Evolutionary conservation across 2,797 vertebrate species (phyloP).

Genomic region (Acanthornis magna): DNA sequence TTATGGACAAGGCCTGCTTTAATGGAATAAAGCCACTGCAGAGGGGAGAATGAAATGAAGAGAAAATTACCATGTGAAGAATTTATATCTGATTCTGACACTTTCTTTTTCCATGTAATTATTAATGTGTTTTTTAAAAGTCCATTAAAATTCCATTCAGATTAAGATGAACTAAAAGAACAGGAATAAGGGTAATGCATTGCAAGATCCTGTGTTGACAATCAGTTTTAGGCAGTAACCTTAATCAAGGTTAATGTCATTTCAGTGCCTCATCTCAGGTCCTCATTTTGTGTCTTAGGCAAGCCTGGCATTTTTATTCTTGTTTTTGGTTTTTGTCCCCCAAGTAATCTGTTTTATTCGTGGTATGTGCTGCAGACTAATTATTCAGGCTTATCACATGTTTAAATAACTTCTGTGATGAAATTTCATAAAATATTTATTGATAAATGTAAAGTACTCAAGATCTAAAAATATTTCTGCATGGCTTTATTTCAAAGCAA

Average conservation of each 20-base stretch:
- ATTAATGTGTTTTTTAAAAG: not conserved
- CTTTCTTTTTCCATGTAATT: slow-evolving; percentile 5
- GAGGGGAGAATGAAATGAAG: slow-evolving; percentile 15
- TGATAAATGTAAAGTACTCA: slow-evolving; percentile 52
- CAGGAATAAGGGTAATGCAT: not conserved
- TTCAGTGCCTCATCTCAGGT: slow-evolving; percentile 12
- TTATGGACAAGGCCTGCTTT: slow-evolving; percentile 8
- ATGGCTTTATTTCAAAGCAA: slow-evolving; percentile 28
- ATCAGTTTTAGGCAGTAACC: slow-evolving; percentile 36
- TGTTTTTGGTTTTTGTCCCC: not conserved
- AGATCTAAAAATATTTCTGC: slow-evolving; percentile 51
- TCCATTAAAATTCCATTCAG: slow-evolving; percentile 56
- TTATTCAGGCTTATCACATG: slow-evolving; percentile 58
- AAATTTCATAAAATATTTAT: slow-evolving; percentile 67
- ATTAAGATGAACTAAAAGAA: slow-evolving; percentile 44
- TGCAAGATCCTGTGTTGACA: slow-evolving; percentile 21
- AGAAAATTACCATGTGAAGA: slow-evolving; percentile 49
- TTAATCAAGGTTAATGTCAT: slow-evolving; percentile 60
- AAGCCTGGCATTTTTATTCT: slow-evolving; percentile 11
- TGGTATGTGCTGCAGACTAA: slow-evolving; percentile 39
- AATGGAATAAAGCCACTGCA: slow-evolving; percentile 35
- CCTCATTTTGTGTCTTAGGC: slow-evolving; percentile 3
- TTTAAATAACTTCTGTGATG: slow-evolving; percentile 53
- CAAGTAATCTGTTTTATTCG: not conserved
- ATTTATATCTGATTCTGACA: not conserved